Percentiles rank a stretch among this genome's conserved stretches.
These are phyloP conservation scores for Pomatostomus ruficeps DNA, from an alignment of 2,113 vertebrate species.

Conservation along the genomic window DNA sequence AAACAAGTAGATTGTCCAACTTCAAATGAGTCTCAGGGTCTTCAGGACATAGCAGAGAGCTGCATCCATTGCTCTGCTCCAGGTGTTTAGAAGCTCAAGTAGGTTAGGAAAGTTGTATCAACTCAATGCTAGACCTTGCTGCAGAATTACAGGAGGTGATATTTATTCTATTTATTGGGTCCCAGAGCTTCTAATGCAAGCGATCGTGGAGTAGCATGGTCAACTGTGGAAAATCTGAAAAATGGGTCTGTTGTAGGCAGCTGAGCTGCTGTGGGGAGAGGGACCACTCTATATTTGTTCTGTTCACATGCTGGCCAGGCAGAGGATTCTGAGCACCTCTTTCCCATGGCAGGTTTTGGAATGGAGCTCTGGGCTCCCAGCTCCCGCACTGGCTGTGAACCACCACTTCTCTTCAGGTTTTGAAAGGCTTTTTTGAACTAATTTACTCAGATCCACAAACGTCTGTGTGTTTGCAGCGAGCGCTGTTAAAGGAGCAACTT, in stretches of 20 bases:
- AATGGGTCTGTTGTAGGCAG: background rate
- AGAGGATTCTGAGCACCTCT: background rate
- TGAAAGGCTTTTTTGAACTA: background rate
- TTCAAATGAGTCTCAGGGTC: background rate
- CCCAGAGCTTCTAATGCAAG: background rate
- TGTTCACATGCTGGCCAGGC: background rate
- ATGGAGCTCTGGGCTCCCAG: background rate
- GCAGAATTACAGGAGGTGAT: background rate
- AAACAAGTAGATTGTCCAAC: background rate
- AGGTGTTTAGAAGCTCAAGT: background rate
- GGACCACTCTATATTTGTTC: background rate
- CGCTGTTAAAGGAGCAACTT: conserved; percentile 75
- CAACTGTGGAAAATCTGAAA: background rate
- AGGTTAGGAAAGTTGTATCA: background rate
- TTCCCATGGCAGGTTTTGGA: background rate
- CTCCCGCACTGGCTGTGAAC: background rate
- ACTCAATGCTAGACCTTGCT: background rate
- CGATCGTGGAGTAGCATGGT: background rate
- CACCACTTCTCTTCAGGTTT: background rate
- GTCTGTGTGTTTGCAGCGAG: conserved; percentile 62
- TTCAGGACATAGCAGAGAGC: background rate
- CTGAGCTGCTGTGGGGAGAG: background rate
- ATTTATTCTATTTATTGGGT: background rate
- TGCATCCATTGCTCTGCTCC: background rate
- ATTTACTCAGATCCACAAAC: background rate